Percentiles rank a stretch among this genome's conserved stretches.
Evolutionary conservation across 2,113 vertebrate species (phyloP).

Genomic region (Notiomystis cincta): DNA sequence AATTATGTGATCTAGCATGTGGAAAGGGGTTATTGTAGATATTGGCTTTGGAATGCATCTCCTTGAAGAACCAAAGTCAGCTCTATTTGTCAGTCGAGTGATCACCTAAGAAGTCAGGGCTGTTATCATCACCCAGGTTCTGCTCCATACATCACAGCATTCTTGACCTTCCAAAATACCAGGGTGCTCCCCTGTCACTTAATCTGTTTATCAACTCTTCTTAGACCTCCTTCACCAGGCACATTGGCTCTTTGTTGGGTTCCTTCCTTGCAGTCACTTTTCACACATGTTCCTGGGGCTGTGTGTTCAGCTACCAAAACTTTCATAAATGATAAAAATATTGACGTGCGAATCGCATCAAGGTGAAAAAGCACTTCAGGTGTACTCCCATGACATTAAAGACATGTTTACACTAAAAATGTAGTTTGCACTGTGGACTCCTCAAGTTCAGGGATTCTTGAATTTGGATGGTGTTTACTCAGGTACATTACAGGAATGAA

Average conservation of each 20-base stretch:
- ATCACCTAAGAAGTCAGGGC: not conserved
- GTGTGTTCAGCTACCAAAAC: rapidly evolving
- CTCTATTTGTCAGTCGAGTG: not conserved
- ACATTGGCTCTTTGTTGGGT: not conserved
- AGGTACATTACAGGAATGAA: not conserved
- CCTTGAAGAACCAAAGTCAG: not conserved
- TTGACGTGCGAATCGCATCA: rapidly evolving
- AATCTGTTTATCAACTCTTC: not conserved
- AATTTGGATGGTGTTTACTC: not conserved
- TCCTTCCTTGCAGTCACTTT: not conserved
- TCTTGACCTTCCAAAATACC: not conserved
- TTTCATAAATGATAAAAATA: not conserved
- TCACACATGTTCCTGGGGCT: not conserved
- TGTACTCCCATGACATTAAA: not conserved
- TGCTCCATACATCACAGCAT: not conserved
- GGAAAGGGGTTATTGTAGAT: not conserved
- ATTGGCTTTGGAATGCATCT: not conserved
- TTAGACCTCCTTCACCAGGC: not conserved
- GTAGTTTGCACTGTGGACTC: not conserved
- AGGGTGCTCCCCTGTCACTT: not conserved
- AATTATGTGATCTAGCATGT: not conserved
- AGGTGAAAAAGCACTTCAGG: not conserved
- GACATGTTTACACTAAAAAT: not conserved
- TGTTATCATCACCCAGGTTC: not conserved
- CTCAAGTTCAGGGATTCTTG: not conserved